Conservation (phyloP, 2,113 vertebrate genomes). For the Chamaetylas fuelleborni region DNA sequence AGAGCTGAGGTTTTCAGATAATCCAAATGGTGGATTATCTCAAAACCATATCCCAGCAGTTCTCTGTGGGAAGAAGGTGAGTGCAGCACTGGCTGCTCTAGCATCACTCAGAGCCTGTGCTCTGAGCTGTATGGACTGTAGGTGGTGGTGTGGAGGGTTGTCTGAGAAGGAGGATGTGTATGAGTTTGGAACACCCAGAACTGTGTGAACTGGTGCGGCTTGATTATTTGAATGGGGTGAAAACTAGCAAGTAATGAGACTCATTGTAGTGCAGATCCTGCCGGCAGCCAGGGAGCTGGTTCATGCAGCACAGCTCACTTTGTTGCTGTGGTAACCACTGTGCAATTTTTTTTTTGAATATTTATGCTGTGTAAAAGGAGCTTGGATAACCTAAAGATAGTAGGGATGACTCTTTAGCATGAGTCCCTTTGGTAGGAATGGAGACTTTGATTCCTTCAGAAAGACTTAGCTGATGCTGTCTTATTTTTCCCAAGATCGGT, state of each 20-base stretch:
- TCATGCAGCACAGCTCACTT: neutral
- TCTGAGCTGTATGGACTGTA: neutral
- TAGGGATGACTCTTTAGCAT: neutral
- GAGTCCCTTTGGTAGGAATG: neutral
- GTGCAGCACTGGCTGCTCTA: neutral
- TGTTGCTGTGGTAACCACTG: neutral
- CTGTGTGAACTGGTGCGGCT: neutral
- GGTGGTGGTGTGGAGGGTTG: neutral
- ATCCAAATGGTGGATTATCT: constrained; percentile 62
- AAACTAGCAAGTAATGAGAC: neutral
- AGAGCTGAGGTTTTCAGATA: neutral
- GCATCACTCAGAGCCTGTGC: neutral
- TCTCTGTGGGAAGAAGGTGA: constrained; percentile 83
- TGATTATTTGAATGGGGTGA: neutral
- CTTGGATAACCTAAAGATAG: neutral
- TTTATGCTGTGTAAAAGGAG: neutral
- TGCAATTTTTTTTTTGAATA: neutral
- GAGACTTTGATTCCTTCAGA: neutral
- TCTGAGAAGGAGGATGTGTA: neutral
- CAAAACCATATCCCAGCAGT: constrained; percentile 67
- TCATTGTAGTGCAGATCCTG: neutral
- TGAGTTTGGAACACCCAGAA: rapidly evolving
- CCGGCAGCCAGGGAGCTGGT: neutral
- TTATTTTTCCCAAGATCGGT: neutral
- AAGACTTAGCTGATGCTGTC: neutral